phyloP scores from a whole-genome alignment of 1,140 invertebrate genomes.

The Apis cerana region DNA sequence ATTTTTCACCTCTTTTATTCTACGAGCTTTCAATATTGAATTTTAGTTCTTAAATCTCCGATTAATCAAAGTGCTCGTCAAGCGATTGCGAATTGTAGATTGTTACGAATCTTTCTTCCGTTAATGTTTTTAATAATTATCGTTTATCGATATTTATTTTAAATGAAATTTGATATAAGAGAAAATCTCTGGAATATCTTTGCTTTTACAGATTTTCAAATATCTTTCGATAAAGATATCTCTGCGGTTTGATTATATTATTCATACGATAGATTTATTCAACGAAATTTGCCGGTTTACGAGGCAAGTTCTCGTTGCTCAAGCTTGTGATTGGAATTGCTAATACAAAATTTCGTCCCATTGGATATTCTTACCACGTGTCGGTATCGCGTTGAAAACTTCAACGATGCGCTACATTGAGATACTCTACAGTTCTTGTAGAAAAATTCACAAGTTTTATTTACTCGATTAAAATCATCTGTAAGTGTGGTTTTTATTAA shows the following conservation, averaged over 20 bases:
- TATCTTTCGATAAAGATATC: too few species aligned
- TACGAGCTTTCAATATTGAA: too few species aligned
- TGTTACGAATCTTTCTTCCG: too few species aligned
- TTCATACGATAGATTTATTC: conserved; percentile 25
- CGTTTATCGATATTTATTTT: too few species aligned
- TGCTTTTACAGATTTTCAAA: too few species aligned
- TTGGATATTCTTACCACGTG: conserved; percentile 35
- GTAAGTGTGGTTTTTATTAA: not conserved
- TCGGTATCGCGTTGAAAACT: conserved; percentile 17
- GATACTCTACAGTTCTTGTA: conserved; percentile 10
- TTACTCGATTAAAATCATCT: not conserved
- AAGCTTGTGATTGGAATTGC: conserved; percentile 35
- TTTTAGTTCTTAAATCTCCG: not conserved
- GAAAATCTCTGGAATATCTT: too few species aligned
- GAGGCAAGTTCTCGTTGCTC: conserved; percentile 17
- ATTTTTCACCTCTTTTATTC: too few species aligned
- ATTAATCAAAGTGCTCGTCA: not conserved
- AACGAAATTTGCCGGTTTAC: conserved; percentile 42
- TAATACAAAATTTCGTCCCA: conserved; percentile 24
- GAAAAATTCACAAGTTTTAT: not conserved
- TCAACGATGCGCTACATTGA: conserved; percentile 4
- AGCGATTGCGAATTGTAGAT: not conserved
- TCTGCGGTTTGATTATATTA: conserved; percentile 24
- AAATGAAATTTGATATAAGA: too few species aligned
- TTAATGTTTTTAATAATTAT: too few species aligned